A percentile compares a stretch with the other conserved stretches of the same genome.
phyloP scores from a whole-genome alignment of 2,113 vertebrate species.

The Gymnobelideus leadbeateri region DNA sequence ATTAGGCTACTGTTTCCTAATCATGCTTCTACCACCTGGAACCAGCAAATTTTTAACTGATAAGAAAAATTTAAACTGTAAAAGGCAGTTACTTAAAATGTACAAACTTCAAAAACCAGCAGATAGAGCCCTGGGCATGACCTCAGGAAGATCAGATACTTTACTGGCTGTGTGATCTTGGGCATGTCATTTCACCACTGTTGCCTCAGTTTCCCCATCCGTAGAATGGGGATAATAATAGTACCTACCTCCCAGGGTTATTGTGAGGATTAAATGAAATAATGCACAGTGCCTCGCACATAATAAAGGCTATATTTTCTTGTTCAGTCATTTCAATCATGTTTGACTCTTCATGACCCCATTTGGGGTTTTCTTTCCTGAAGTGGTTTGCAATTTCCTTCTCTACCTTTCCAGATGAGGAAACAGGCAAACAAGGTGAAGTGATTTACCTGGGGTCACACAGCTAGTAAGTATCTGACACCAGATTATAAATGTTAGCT shows the following conservation, averaged over 20 bases:
- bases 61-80: not conserved
- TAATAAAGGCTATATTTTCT: not conserved
- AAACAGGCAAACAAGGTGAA: not conserved
- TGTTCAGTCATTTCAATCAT: not conserved
- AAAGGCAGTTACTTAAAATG: not conserved
- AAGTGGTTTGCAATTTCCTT: not conserved
- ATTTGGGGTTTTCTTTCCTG: not conserved
- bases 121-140: not conserved
- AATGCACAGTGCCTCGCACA: not conserved
- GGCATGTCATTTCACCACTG: not conserved
- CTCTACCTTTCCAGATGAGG: not conserved
- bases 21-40: not conserved
- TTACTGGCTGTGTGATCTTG: not conserved
- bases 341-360: no score
- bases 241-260: not conserved
- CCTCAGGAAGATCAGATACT: not conserved
- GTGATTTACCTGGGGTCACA: no score
- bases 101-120: not conserved
- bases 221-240: not conserved
- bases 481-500: no score
- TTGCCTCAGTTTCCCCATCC: not conserved
- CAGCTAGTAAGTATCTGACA: no score
- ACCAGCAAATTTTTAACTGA: not conserved
- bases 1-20: not conserved
- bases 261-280: not conserved